These are phyloP conservation scores for Dynastes hyllus DNA, from an alignment of 2,888 invertebrate species.

Conservation along the genomic window DNA sequence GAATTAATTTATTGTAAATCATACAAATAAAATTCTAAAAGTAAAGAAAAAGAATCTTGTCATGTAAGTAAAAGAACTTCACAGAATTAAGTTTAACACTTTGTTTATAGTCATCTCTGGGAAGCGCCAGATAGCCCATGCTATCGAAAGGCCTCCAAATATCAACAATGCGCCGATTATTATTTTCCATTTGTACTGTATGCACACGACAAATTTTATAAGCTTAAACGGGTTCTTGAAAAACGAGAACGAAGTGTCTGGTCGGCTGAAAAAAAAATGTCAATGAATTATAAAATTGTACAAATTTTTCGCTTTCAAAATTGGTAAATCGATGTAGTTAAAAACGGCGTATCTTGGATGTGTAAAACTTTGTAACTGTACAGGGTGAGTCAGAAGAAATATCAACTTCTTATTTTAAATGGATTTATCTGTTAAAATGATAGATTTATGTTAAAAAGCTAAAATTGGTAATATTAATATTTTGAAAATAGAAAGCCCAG, in stretches of 20 bases:
- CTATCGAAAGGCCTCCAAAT: conserved; percentile 64
- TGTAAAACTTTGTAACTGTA: no score
- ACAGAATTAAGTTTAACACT: conserved; percentile 20
- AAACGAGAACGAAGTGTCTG: conserved; percentile 77
- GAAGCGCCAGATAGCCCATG: conserved; percentile 68
- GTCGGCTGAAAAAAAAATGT: conserved; percentile 72
- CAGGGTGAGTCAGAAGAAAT: no score
- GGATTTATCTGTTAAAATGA: no score
- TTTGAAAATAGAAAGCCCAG: no score
- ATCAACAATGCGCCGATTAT: conserved; percentile 65
- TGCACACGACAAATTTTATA: conserved; percentile 66
- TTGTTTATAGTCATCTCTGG: conserved; percentile 73
- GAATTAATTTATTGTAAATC: background rate
- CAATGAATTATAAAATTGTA: no score
- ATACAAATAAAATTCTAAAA: background rate
- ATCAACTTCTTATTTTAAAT: no score
- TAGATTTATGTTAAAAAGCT: no score
- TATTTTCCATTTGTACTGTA: conserved; percentile 70
- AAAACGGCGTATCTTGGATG: no score
- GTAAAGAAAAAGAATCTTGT: background rate
- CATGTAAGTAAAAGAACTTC: background rate
- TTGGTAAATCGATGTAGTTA: no score
- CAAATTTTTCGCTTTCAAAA: no score
- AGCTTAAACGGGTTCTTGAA: conserved; percentile 74
- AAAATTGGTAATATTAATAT: no score